phyloP scores from a whole-genome alignment of 2,888 invertebrate species.

The Chaetogeoica ovagalla region DNA sequence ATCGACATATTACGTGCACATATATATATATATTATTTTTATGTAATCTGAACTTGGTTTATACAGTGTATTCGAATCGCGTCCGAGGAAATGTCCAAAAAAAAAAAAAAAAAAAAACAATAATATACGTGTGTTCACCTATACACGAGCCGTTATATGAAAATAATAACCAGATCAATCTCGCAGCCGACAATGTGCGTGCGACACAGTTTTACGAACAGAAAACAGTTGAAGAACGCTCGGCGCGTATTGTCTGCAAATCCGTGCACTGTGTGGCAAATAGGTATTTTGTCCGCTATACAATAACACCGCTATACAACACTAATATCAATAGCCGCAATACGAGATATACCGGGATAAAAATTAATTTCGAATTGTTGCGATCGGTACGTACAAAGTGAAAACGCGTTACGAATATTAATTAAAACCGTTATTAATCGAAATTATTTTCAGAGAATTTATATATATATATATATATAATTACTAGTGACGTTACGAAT shows the following conservation, averaged over 20 bases:
- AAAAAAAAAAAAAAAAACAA: conserved; percentile 22
- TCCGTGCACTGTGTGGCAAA: conserved; percentile 37
- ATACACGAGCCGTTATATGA: conserved; percentile 1
- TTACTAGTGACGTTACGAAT: too few species aligned
- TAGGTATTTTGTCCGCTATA: not conserved
- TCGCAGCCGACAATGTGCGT: not conserved
- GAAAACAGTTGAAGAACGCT: conserved; percentile 14
- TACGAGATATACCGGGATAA: not conserved
- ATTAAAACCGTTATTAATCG: not conserved
- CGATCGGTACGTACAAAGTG: not conserved
- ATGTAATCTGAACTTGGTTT: not conserved
- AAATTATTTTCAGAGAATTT: too few species aligned
- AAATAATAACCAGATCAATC: conserved; percentile 30
- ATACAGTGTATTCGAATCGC: not conserved
- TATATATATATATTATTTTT: not conserved
- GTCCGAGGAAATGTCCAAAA: conserved; percentile 22
- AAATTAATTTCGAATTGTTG: not conserved
- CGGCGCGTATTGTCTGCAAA: conserved; percentile 16
- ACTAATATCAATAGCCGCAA: too few species aligned
- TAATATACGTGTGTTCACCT: too few species aligned
- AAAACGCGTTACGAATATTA: not conserved
- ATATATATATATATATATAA: too few species aligned
- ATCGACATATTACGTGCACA: too few species aligned
- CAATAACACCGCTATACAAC: not conserved
- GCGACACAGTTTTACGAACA: conserved; percentile 38